Conservation (phyloP, 1,140 invertebrate genomes). For the Calycopis cecrops region DNA sequence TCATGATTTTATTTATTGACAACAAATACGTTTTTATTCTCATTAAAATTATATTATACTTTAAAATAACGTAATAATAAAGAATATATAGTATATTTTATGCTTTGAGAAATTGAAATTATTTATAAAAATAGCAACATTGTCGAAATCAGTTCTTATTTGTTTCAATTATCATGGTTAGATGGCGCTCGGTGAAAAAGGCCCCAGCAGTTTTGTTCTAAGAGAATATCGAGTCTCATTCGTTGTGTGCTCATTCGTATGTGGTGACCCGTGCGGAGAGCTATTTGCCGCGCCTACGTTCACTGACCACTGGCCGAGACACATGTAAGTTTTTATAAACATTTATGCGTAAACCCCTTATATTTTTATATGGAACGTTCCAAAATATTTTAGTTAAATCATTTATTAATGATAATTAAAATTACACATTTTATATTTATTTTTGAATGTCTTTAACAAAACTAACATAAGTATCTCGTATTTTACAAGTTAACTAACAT, state of each 20-base stretch:
- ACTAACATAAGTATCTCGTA: background rate
- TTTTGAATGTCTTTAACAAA: background rate
- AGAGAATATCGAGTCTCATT: too few relatives aligned
- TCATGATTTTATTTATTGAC: too few relatives aligned
- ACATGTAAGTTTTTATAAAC: constrained; percentile 1
- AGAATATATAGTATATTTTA: too few relatives aligned
- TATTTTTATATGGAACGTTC: background rate
- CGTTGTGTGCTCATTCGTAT: constrained; percentile 28
- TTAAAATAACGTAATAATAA: too few relatives aligned
- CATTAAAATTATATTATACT: too few relatives aligned
- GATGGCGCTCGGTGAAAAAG: too few relatives aligned
- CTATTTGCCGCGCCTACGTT: constrained; percentile 16
- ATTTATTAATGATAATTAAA: background rate
- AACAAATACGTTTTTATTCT: too few relatives aligned
- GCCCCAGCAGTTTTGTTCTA: too few relatives aligned
- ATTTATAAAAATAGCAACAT: too few relatives aligned
- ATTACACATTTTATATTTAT: constrained; percentile 1
- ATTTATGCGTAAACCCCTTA: background rate
- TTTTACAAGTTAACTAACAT: background rate
- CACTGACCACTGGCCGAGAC: constrained; percentile 1
- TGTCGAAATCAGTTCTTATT: too few relatives aligned
- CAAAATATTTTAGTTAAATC: background rate
- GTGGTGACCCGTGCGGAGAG: constrained; percentile 21
- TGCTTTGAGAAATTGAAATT: too few relatives aligned
- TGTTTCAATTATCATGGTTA: too few relatives aligned